A percentile compares a stretch with the other conserved stretches of the same genome.
Evolutionary conservation across 2,888 invertebrate genomes (phyloP).

Genomic region (Zygothrica quintamaculata): DNA sequence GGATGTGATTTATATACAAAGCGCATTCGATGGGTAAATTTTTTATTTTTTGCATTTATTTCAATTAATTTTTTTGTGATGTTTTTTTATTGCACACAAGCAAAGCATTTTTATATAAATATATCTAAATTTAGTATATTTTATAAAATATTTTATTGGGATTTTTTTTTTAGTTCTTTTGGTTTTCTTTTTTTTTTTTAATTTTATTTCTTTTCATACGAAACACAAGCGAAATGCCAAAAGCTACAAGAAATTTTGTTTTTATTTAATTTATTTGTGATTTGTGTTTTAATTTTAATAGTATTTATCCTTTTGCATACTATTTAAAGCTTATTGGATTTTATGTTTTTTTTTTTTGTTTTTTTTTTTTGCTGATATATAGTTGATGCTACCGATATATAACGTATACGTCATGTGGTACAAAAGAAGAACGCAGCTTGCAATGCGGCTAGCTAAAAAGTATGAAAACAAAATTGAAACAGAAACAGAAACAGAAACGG

Average conservation of each 20-base stretch:
- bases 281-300: no score
- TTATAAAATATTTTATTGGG: no score
- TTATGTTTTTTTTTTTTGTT: conserved; percentile 1
- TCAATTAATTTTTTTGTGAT: conserved; percentile 4
- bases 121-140: no score
- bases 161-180: conserved; percentile 8
- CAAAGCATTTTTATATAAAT: conserved; percentile 28
- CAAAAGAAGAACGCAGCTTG: conserved; percentile 72
- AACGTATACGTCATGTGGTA: conserved; percentile 76
- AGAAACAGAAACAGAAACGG: conserved; percentile 33
- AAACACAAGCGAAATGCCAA: conserved; percentile 42
- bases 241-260: conserved; percentile 38
- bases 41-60: conserved; percentile 2
- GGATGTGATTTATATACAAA: background rate
- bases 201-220: conserved; percentile 13
- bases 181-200: conserved; percentile 7
- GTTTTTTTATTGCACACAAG: conserved; percentile 17
- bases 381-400: conserved; percentile 56
- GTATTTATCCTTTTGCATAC: conserved; percentile 22
- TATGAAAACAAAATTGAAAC: conserved; percentile 39
- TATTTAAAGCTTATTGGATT: conserved; percentile 55
- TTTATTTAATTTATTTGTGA: conserved; percentile 13
- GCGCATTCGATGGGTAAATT: conserved; percentile 10
- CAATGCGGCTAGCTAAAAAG: conserved; percentile 75
- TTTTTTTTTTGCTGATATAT: conserved; percentile 8